phyloP scores from a whole-genome alignment of 2,797 vertebrate species.

The Galago senegalensis region DNA sequence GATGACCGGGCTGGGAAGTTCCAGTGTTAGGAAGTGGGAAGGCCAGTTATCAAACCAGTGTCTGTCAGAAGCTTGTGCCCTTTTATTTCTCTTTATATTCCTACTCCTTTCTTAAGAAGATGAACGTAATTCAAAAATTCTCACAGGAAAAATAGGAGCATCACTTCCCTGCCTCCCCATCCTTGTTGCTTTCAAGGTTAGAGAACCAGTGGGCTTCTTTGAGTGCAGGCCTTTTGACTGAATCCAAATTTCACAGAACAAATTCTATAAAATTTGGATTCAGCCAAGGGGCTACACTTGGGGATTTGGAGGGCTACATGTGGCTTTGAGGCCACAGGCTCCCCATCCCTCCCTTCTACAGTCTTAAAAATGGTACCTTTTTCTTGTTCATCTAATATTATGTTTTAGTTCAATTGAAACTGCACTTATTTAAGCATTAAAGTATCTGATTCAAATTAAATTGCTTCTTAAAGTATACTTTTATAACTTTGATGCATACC shows the following conservation, averaged over 20 bases:
- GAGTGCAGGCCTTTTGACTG: neutral
- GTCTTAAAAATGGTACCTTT: neutral
- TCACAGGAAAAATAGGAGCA: neutral
- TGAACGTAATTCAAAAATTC: neutral
- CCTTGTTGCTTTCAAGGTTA: neutral
- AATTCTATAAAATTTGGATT: neutral
- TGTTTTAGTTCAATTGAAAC: neutral
- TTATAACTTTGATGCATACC: neutral
- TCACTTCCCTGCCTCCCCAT: neutral
- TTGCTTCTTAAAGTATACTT: neutral
- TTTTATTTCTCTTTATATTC: neutral
- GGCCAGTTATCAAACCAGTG: neutral
- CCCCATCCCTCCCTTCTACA: neutral
- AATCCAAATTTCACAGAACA: neutral
- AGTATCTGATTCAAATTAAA: neutral
- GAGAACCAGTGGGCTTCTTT: neutral
- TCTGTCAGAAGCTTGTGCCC: neutral
- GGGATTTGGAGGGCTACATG: no score
- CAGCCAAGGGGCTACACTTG: no score
- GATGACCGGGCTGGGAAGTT: neutral
- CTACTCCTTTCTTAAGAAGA: neutral
- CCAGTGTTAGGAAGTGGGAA: neutral
- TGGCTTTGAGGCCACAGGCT: no score
- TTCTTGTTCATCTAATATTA: neutral
- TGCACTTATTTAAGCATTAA: neutral